Conservation (phyloP, 2,113 vertebrate genomes). For the human (Homo sapiens) region DNA sequence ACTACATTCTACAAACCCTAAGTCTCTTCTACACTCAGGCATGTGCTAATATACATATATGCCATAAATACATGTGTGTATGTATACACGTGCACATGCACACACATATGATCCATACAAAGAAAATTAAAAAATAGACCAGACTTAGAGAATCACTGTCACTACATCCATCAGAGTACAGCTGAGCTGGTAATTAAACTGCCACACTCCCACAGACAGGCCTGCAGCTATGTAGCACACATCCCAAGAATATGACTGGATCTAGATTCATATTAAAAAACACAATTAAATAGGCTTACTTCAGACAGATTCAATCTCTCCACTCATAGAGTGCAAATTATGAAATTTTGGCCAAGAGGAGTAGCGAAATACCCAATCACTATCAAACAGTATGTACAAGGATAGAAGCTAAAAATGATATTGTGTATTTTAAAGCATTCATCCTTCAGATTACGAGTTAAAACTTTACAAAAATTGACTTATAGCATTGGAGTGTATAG, state of each 20-base stretch:
- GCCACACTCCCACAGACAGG: neutral
- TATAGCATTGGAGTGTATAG: neutral
- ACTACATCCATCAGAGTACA: neutral
- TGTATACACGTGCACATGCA: neutral
- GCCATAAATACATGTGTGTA: neutral
- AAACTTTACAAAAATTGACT: neutral
- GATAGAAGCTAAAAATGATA: neutral
- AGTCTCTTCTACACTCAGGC: neutral
- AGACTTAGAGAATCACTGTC: neutral
- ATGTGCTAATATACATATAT: neutral
- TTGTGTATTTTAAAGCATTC: neutral
- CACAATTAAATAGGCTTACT: conserved; percentile 9
- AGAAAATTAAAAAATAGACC: neutral
- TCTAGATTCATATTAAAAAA: neutral
- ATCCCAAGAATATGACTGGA: neutral
- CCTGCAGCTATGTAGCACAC: neutral
- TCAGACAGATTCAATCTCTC: neutral
- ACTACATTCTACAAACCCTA: neutral
- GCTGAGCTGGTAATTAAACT: conserved; percentile 55
- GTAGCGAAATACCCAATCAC: neutral
- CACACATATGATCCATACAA: neutral
- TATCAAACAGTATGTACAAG: neutral
- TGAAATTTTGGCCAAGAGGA: neutral
- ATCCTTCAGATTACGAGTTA: neutral
- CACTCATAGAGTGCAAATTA: conserved; percentile 13